Conservation (phyloP, 2,797 vertebrate genomes). For the Pitangus sulphuratus region DNA sequence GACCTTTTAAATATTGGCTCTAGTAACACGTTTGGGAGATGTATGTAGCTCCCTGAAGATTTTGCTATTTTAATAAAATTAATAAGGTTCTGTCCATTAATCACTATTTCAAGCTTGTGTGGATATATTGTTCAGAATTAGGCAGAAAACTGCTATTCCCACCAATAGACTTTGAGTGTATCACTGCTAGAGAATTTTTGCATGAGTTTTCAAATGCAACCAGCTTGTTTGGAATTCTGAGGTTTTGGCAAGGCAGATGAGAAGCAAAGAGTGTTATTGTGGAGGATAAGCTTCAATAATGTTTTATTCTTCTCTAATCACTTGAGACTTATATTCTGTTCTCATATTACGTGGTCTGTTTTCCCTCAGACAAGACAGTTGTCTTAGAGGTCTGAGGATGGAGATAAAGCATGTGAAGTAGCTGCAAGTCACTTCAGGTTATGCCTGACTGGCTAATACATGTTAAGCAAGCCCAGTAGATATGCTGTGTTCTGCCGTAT, state of each 20-base stretch:
- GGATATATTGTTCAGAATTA: neutral
- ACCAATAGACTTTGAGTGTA: neutral
- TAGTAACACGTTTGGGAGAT: neutral
- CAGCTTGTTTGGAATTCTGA: neutral
- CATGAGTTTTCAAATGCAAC: neutral
- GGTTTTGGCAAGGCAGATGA: neutral
- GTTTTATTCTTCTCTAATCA: neutral
- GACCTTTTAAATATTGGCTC: slow-evolving; percentile 3
- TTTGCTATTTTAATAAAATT: neutral
- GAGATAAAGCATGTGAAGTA: neutral
- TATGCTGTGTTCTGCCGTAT: neutral
- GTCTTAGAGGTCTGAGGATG: neutral
- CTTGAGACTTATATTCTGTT: neutral
- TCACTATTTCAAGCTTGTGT: neutral
- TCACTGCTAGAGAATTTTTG: neutral
- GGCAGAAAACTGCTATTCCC: neutral
- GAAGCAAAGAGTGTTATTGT: neutral
- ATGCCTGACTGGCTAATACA: accelerated
- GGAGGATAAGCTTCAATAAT: neutral
- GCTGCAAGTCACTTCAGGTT: neutral
- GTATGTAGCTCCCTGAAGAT: neutral
- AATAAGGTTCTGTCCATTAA: neutral
- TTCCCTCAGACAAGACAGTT: neutral
- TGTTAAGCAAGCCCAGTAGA: neutral
- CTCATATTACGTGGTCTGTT: neutral